A percentile compares a stretch with the other conserved stretches of the same genome.
phyloP scores from a whole-genome alignment of 2,888 invertebrate species.

The Meliscaeva auricollis region DNA sequence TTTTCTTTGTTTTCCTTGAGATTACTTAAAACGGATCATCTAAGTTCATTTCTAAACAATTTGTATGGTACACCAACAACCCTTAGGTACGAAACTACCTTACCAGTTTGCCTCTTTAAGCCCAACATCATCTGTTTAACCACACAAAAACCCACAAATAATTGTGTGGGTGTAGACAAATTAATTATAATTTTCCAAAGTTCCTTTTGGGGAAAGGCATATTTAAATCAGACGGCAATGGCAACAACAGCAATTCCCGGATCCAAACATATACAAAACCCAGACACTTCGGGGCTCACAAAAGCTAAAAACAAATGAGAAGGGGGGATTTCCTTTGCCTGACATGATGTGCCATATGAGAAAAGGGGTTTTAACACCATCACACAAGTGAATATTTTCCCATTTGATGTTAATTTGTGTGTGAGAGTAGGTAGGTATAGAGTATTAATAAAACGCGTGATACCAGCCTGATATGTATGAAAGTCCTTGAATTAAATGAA shows the following conservation, averaged over 20 bases:
- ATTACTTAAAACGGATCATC: too few relatives aligned
- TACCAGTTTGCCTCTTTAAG: constrained; percentile 2
- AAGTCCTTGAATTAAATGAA: constrained; percentile 45
- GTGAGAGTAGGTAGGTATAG: background rate
- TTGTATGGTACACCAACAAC: too few relatives aligned
- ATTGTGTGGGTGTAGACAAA: constrained; percentile 40
- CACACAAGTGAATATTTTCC: constrained; percentile 24
- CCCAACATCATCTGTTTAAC: constrained; percentile 14
- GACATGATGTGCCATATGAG: constrained; percentile 31
- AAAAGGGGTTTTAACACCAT: constrained; percentile 62
- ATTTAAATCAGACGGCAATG: constrained; percentile 51
- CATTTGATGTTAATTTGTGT: constrained; percentile 62
- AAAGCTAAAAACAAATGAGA: background rate
- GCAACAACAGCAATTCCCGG: constrained; percentile 67
- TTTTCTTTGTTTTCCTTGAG: too few relatives aligned
- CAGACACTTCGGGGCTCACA: constrained; percentile 30
- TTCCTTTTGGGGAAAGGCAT: constrained; percentile 33
- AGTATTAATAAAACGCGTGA: background rate
- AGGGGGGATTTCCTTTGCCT: constrained; percentile 13
- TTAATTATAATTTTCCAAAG: constrained; percentile 65
- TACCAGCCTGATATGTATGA: constrained; percentile 29
- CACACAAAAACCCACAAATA: constrained; percentile 26
- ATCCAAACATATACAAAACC: constrained; percentile 23
- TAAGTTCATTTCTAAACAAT: too few relatives aligned
- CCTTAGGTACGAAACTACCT: background rate